phyloP scores from a whole-genome alignment of 2,888 invertebrate species.

The Notocelia uddmanniana region DNA sequence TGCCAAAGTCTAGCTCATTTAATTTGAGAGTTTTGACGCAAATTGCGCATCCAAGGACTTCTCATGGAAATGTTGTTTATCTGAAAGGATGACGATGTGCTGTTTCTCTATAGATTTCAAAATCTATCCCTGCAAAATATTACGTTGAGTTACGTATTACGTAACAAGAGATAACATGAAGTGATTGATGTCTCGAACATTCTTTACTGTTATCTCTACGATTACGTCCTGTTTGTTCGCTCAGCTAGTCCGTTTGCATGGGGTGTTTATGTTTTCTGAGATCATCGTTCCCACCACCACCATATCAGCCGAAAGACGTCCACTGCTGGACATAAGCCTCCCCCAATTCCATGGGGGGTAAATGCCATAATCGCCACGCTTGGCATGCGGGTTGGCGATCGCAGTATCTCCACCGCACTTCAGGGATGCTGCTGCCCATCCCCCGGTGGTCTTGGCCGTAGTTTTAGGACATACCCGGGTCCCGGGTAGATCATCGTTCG shows the following conservation, averaged over 20 bases:
- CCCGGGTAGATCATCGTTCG: not conserved
- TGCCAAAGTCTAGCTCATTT: conserved; percentile 35
- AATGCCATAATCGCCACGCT: no score
- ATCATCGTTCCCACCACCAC: no score
- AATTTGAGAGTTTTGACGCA: conserved; percentile 35
- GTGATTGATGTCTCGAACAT: conserved; percentile 19
- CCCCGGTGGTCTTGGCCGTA: no score
- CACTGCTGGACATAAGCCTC: no score
- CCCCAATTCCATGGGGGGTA: no score
- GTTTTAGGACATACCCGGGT: no score
- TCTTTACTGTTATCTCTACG: conserved; percentile 3
- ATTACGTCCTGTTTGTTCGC: not conserved
- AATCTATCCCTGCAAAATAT: not conserved
- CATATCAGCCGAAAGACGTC: no score
- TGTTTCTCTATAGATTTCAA: not conserved
- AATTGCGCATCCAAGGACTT: conserved; percentile 24
- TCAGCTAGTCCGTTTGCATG: conserved; percentile 5
- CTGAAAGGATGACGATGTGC: conserved; percentile 14
- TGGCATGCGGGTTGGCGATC: no score
- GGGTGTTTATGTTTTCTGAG: not conserved
- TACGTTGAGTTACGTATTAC: not conserved
- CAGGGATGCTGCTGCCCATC: no score
- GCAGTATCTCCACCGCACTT: no score
- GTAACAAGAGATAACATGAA: conserved; percentile 14
- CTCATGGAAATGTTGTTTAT: conserved; percentile 32